A percentile compares a stretch with the other conserved stretches of the same genome.
Evolutionary conservation across 1,140 invertebrate species (phyloP).

Genomic region (Papilio aristodemus): DNA sequence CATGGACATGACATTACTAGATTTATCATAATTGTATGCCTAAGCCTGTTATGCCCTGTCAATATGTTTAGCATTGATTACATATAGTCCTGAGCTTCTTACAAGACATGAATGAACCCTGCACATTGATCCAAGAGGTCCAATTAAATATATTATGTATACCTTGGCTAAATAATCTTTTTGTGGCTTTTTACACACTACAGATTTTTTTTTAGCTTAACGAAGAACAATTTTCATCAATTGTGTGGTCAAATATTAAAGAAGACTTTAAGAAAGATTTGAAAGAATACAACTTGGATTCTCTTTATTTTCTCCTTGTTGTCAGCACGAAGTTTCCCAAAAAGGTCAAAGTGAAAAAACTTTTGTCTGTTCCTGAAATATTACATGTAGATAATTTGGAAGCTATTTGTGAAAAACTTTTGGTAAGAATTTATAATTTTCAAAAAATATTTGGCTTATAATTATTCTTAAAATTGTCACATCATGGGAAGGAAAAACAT

Average conservation of each 20-base stretch:
- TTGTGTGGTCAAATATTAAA: conserved; percentile 82
- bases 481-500: too few species aligned
- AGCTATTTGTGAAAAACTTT: conserved; percentile 81
- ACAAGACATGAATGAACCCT: too few species aligned
- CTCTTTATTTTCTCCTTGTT: conserved; percentile 78
- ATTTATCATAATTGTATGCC: conserved; percentile 14
- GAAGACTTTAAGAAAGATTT: conserved; percentile 82
- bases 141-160: too few species aligned
- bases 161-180: too few species aligned
- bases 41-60: too few species aligned
- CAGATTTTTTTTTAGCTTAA: conserved; percentile 64
- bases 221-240: conserved; percentile 78
- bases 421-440: conserved; percentile 72
- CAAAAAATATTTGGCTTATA: background rate
- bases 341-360: conserved; percentile 80
- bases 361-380: conserved; percentile 79
- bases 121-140: too few species aligned
- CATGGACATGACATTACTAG: conserved; percentile 9
- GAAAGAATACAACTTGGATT: conserved; percentile 77
- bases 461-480: conserved; percentile 11
- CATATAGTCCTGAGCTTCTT: too few species aligned
- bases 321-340: conserved; percentile 74
- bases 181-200: too few species aligned
- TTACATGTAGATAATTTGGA: conserved; percentile 81
- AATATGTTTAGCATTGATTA: too few species aligned